Conservation (phyloP, 2,113 vertebrate species). For the Aspidoscelis tigris region DNA sequence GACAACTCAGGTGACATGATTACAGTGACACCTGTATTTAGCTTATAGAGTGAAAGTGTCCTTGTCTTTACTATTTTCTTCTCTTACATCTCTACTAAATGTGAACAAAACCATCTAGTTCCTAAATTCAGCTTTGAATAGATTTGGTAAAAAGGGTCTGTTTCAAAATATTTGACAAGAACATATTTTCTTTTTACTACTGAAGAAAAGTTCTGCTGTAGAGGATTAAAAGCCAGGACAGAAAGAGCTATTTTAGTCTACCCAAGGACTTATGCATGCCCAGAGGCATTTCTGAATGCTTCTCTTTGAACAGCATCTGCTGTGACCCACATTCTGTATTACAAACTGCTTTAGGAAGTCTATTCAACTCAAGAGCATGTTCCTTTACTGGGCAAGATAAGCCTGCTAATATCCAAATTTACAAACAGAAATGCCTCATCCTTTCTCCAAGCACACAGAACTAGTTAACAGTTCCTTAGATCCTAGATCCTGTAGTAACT, state of each 20-base stretch:
- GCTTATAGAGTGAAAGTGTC: not conserved
- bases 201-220: not conserved
- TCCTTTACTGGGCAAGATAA: not conserved
- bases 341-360: not conserved
- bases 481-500: not conserved
- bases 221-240: not conserved
- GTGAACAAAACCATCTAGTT: not conserved
- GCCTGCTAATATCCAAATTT: not conserved
- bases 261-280: constrained; percentile 4
- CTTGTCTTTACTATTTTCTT: not conserved
- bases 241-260: constrained; percentile 9
- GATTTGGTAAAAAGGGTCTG: not conserved
- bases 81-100: not conserved
- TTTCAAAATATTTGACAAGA: not conserved
- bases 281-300: constrained; percentile 1
- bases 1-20: not conserved
- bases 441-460: not conserved
- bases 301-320: not conserved
- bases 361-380: not conserved
- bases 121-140: not conserved
- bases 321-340: constrained; percentile 6
- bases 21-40: not conserved
- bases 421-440: not conserved
- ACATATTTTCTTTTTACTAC: not conserved
- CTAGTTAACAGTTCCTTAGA: not conserved